Base-by-base conservation (phyloP, 92 coral and sea anemone species). In the Palythoa heliodiscus region DNA sequence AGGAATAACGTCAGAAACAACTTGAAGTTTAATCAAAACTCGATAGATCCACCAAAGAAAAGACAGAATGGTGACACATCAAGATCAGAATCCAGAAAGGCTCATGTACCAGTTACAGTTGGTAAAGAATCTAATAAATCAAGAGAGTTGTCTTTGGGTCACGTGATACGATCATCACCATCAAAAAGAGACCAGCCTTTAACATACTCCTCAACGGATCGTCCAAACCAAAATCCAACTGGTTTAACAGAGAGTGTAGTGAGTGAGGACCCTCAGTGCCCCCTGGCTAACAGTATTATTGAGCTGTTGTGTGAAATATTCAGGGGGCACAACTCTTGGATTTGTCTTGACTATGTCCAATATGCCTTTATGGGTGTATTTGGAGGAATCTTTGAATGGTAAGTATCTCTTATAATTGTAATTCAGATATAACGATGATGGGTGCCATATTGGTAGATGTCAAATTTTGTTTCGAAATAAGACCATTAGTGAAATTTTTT, bases 331-430 rank as follows among this genome's bases (percentile, higher is more conserved):
- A 82, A 83, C 3, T 94, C 99, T 3, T 96, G 99, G 99, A 87
- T 93, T 24, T 88, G 95, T 39, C 77, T 94, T 70, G 98, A 96
- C 77, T 85, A 95, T 25, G 98, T 96, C 5, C 99, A 96, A 74
- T 90, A 89, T 52, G 89, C 92, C 53, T 90, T 93, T 67, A 82
- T 81, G 68, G 93, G 93, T 38, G 92, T 87, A 9, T 90, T 96
- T 87, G 98, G 93, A 23, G 94, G 93, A 22, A 89, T 96, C 17
- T 90, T 96, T 85, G 99, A 96, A 86, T 96, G 99, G 99, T 91
- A 83, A 67, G 88, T 67, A 38, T 24, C 14, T 19, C 23, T n/a
- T 4, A 15, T 1, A 1, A 13, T 57, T 13, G 63, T 43, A 5
- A 43, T 43, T 8, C 50, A 43, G 50, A 43, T 8, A 43, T 43